phyloP scores from a whole-genome alignment of 1,140 invertebrate species.

The Trichonephila clavata region DNA sequence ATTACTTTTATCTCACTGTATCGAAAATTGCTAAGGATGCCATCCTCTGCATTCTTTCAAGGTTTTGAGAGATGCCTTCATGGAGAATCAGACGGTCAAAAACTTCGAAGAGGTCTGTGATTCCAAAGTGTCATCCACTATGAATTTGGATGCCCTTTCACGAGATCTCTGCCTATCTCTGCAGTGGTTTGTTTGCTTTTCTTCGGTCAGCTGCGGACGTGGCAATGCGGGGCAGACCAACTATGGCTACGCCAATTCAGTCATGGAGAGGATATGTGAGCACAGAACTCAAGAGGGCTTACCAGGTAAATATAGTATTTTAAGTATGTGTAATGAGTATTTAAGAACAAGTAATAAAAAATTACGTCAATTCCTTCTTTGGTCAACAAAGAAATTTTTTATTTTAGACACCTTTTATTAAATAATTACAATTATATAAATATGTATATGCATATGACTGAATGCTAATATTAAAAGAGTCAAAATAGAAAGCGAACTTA shows the following conservation, averaged over 20 bases:
- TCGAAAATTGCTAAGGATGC: background rate
- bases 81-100: slow-evolving; percentile 91
- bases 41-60: background rate
- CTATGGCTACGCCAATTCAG: slow-evolving; percentile 97
- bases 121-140: slow-evolving; percentile 86
- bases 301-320: slow-evolving; percentile 82
- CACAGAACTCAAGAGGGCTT: slow-evolving; percentile 88
- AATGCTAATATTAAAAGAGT: too few species aligned
- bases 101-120: slow-evolving; percentile 87
- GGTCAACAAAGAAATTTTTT: too few species aligned
- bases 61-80: slow-evolving; percentile 91
- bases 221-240: slow-evolving; percentile 97
- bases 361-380: too few species aligned
- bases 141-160: slow-evolving; percentile 88
- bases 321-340: too few species aligned
- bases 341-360: too few species aligned
- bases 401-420: too few species aligned
- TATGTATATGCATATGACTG: too few species aligned
- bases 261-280: slow-evolving; percentile 97
- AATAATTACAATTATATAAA: too few species aligned
- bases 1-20: background rate
- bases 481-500: too few species aligned
- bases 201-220: slow-evolving; percentile 95
- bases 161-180: slow-evolving; percentile 88
- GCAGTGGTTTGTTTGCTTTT: slow-evolving; percentile 96